Conservation (phyloP, 2,797 vertebrate genomes). For the Pitangus sulphuratus region DNA sequence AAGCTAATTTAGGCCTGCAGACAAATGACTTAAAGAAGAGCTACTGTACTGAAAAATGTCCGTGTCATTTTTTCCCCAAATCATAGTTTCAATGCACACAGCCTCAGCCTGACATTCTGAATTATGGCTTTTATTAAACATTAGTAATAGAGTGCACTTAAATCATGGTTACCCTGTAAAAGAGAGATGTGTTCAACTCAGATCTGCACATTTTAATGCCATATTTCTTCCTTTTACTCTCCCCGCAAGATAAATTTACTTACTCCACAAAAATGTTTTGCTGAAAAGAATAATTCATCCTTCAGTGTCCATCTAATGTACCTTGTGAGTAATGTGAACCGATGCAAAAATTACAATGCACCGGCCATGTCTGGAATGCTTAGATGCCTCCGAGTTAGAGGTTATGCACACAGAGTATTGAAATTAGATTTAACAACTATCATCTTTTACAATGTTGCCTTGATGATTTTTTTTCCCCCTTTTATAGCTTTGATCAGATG, state of each 20-base stretch:
- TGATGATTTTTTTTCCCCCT: constrained; percentile 4
- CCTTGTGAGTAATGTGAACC: constrained; percentile 46
- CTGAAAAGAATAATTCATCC: constrained; percentile 64
- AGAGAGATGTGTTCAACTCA: constrained; percentile 74
- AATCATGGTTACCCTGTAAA: constrained; percentile 75
- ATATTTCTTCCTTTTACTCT: constrained; percentile 72
- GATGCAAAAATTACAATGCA: constrained; percentile 63
- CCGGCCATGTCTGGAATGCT: constrained; percentile 40
- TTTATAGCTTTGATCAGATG: constrained; percentile 66
- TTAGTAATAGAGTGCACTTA: constrained; percentile 74
- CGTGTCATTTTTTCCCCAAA: constrained; percentile 32
- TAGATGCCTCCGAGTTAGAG: constrained; percentile 54
- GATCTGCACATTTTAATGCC: constrained; percentile 74
- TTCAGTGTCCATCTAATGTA: constrained; percentile 59
- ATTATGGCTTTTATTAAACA: constrained; percentile 77
- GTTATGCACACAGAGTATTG: constrained; percentile 67
- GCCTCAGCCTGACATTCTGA: constrained; percentile 71
- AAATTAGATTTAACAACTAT: constrained; percentile 72
- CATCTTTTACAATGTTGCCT: constrained; percentile 67
- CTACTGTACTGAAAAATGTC: constrained; percentile 48
- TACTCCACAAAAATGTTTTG: constrained; percentile 67
- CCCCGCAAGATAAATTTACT: constrained; percentile 65
- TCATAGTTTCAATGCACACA: constrained; percentile 67
- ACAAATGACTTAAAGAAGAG: constrained; percentile 54
- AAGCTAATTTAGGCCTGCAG: constrained; percentile 48